Evolutionary conservation across 1,140 invertebrate genomes (phyloP), one percentile per base, ranked within the genome.

Genomic region (Drosophila lini): DNA sequence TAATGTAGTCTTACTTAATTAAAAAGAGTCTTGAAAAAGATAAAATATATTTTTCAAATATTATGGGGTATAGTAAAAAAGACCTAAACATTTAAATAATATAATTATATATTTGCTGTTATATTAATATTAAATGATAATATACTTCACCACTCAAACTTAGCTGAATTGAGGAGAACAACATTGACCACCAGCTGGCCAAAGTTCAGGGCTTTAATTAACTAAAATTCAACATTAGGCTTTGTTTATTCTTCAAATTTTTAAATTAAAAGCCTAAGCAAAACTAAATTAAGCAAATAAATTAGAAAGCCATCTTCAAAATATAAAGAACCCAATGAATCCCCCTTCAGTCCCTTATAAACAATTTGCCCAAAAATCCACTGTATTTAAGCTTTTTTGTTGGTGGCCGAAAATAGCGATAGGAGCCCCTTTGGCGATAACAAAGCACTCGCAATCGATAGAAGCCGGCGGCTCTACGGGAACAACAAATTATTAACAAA

Each of bases 391-490:
- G 9, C 2, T 11, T 10, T 7, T 25, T 56, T 56, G 16, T 32
- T 38, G 34, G 15, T 22, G 53, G 19, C 52, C 16, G 22, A 25
- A 22, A 11, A n/a, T 22, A 56, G 22, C 53, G 53, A 56, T 56
- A 25, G 22, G 8, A 22, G 5, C 19, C 15, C 8, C 22, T 11
- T 22, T 22, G 13, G 53, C 53, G 53, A 56, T 41, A 55, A 34
- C 28, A 34, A 0, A 19, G 10, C 16, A 4, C 6, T 13, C 52
- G 15, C 13, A 60, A 60, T 63, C 61, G 61, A 63, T 63, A 32
- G 22, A 11, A 32, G 36, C 28, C 0, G 52, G 0, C 19, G 11
- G 32, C 16, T 3, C 11, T 22, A 32, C 52, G 32, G 19, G 34
- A 36, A n/a, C 34, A 53, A 56, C 53, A 56, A 36, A 22, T 22